Evolutionary conservation across 2,797 vertebrate species (phyloP).

Genomic region (Coracias cyanogaster): DNA sequence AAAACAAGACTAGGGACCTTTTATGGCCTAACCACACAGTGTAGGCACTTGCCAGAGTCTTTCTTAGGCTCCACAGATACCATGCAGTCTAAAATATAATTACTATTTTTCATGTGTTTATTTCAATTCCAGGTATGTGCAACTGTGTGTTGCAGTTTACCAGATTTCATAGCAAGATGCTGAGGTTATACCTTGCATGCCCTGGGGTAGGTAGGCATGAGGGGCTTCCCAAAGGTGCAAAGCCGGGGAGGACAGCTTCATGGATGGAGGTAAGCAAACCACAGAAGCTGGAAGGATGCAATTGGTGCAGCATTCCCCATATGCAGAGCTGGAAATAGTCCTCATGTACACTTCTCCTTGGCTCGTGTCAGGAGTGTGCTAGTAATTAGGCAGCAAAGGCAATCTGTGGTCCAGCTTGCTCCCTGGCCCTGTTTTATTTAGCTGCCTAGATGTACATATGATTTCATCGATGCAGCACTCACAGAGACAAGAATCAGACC

Average conservation of each 20-base stretch:
- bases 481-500: conserved; percentile 42
- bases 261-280: neutral
- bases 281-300: neutral
- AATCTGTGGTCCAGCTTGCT: conserved; percentile 62
- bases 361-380: neutral
- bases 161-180: neutral
- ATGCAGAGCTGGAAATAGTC: neutral
- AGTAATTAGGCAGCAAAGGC: conserved; percentile 40
- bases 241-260: neutral
- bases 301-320: rapidly evolving
- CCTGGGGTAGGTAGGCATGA: neutral
- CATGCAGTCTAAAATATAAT: neutral
- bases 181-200: neutral
- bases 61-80: neutral
- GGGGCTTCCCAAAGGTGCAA: neutral
- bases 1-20: neutral
- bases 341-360: neutral
- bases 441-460: neutral
- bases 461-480: conserved; percentile 34
- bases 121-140: conserved; percentile 21
- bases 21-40: neutral
- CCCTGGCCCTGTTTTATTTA: conserved; percentile 26
- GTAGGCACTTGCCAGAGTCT: neutral
- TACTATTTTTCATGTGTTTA: conserved; percentile 20
- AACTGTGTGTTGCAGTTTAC: neutral